Evolutionary conservation across 2,113 vertebrate genomes (phyloP), one percentile per base, ranked within the genome.

Genomic region (Raja brachyura): DNA sequence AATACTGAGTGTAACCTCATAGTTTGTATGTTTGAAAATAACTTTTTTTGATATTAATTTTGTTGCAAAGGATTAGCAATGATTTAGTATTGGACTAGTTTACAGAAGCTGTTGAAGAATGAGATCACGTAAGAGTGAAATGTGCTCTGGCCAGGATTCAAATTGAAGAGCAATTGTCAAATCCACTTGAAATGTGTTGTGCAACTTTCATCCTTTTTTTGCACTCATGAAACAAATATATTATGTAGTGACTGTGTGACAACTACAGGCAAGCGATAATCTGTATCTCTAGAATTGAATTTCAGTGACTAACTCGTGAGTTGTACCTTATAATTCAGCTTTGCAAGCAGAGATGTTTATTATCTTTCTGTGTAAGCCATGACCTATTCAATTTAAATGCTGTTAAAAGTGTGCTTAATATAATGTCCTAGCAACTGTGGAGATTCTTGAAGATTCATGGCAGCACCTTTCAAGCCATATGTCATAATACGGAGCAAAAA

Each of bases 191-290:
- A 63, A 63, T 63, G 56, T 14, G 31, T 63, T 61, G 56, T 61
- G 56, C 61, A 86, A 63, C 83, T 86, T 86, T 86, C 39, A 83
- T 83, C 25, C 48, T 86, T 63, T 83, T 81, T 86, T 86, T 61
- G 83, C 83, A 63, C 5, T 61, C 63, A 25, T 86, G 83, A 86
- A 86, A 63, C 83, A 63, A 86, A 86, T 86, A 63, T 56, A 63
- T 86, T 86, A 86, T 86, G 83, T 31, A 86, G 28, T 31, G 56
- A 86, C n/a, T 86, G 28, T 86, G 28, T 86, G 83, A 63, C 28
- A 61, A 56, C 56, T 63, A n/a, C 25, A 86, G 31, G 56, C 25
- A 61, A 63, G 81, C 22, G 22, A 59, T 85, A 85, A 85, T 85
- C 81, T 56, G 81, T 59, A 59, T 85, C 81, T 85, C 9, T 22